A percentile compares a stretch with the other conserved stretches of the same genome.
phyloP scores from a whole-genome alignment of 1,140 invertebrate genomes.

The Lepeophtheirus salmonis region DNA sequence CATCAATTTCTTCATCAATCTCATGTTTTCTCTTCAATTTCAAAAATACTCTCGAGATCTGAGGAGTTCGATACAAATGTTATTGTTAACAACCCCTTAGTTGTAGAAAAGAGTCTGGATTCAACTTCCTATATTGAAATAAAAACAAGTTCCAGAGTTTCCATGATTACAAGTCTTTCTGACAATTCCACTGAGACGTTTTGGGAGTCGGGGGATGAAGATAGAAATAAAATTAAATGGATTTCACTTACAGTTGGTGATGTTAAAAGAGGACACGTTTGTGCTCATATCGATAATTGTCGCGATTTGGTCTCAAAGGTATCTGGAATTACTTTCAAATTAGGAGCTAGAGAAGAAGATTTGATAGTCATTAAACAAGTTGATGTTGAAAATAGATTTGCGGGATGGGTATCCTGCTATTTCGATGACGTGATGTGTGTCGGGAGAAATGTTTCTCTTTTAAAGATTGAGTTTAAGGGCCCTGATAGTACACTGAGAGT shows the following conservation, averaged over 20 bases:
- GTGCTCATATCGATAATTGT: slow-evolving; percentile 79
- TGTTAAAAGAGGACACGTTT: slow-evolving; percentile 42
- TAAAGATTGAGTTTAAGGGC: slow-evolving; percentile 58
- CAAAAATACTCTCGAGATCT: slow-evolving; percentile 78
- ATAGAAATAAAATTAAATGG: slow-evolving; percentile 65
- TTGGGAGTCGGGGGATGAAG: slow-evolving; percentile 96
- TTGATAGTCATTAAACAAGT: slow-evolving; percentile 52
- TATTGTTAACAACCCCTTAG: slow-evolving; percentile 22
- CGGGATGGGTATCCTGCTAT: slow-evolving; percentile 48
- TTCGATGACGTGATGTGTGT: neutral
- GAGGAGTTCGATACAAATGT: slow-evolving; percentile 34
- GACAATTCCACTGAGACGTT: slow-evolving; percentile 94
- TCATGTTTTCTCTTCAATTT: slow-evolving; percentile 91
- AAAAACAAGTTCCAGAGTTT: slow-evolving; percentile 71
- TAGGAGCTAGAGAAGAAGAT: slow-evolving; percentile 56
- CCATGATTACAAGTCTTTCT: slow-evolving; percentile 74
- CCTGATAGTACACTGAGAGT: slow-evolving; percentile 71
- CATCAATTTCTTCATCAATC: slow-evolving; percentile 74
- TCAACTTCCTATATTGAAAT: slow-evolving; percentile 54
- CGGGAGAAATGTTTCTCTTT: neutral
- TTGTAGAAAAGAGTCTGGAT: slow-evolving; percentile 46
- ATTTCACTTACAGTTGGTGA: slow-evolving; percentile 36
- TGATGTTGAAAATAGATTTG: slow-evolving; percentile 57
- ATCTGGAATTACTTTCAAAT: slow-evolving; percentile 54
- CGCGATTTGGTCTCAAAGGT: slow-evolving; percentile 30